Base-by-base conservation (phyloP, 1,140 invertebrate species). In the Bombus vancouverensis region DNA sequence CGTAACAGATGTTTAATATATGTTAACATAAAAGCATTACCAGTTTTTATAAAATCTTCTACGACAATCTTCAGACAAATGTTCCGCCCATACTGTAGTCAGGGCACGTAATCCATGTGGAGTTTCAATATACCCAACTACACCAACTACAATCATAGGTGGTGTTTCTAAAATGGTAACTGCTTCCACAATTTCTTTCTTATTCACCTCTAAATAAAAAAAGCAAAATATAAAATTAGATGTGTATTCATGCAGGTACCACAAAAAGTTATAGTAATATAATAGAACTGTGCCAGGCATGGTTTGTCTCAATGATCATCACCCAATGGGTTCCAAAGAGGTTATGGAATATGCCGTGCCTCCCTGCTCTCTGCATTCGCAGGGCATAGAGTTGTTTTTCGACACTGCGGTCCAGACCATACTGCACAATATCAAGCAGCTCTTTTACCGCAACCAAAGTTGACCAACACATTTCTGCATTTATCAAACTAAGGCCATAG, bases 31-130 rank as follows among this genome's bases (percentile, higher is more conserved):
- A 44, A 53, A 65, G 12, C 10, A 95, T 96, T 97, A 99, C 99
- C 99, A 99, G 96, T 99, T 99, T 96, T 99, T 99, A 96, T 99
- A 99, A 96, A 99, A 99, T 91, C 99, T 97, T 94, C 99, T 97
- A 91, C 98, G 97, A 95, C 99, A 99, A 93, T 99, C 99, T 96
- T 99, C 99, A 66, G 98, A 98, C 92, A 99, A 96, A 96, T 99
- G 99, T 95, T 99, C 99, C 81, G 99, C 99, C 98, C 98, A 99
- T 47, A 99, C 97, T 77, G 99, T 99, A 87, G 99, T 98, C 85
- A 99, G 96, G 83, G 98, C 97, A 88, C 99, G 96, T 75, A 99
- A 96, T 92, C 99, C 99, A 95, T 98, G 98, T 53, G 99, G 99
- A 85, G 99, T 99, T 94, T 99, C 98, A 91, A 99, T 99, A 95